Evolutionary conservation across 2,797 vertebrate species (phyloP), one percentile per base, ranked within the genome.

Genomic region (Brachyalestes nurse): DNA sequence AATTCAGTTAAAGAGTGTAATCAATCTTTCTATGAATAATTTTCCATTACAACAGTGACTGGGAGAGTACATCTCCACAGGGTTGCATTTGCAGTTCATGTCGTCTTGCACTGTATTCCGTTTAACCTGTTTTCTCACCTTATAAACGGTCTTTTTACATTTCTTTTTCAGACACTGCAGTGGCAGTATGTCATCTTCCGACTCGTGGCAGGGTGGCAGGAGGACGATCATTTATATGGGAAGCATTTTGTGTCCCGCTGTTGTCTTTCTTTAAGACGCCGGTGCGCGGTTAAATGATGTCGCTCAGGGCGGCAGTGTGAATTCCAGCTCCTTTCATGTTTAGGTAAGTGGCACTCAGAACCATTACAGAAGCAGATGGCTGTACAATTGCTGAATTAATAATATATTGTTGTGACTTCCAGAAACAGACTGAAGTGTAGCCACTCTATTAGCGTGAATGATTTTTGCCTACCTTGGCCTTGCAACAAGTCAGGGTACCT

Each of bases 361-460:
- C 70, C 74, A 55, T 45, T 60, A 67, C 40, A 66, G 53, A 57
- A 78, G 71, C 81, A 82, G 70, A 78, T 78, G 61, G 75, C 51
- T 66, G 23, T 72, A 57, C 57, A 77, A 58, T 77, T 67, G 61
- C 51, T 60, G 53, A 74, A 64, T 60, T 73, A 82, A 74, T 74
- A 53, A 76, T 71, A 38, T 66, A 42, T 53, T 74, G 73, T 71
- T n/a, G n/a, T 81, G 70, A 55, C 47, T 64, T 23, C 1, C 57
- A 45, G 60, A 72, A 57, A 49, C 28, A 13, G 67, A 72, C 51
- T 72, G 49, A 72, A 25, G 28, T 42, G 53, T 66, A 61, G 40
- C 62, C 19, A 13, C 34, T 45, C 58, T 64, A 40, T 80, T 60
- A 69, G 19, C n/a, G 12, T 25, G 64, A 74, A 75, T 25, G 28